These are phyloP conservation scores for Sphyrna mokarran DNA, from an alignment of 2,113 vertebrate species.

Conservation along the genomic window DNA sequence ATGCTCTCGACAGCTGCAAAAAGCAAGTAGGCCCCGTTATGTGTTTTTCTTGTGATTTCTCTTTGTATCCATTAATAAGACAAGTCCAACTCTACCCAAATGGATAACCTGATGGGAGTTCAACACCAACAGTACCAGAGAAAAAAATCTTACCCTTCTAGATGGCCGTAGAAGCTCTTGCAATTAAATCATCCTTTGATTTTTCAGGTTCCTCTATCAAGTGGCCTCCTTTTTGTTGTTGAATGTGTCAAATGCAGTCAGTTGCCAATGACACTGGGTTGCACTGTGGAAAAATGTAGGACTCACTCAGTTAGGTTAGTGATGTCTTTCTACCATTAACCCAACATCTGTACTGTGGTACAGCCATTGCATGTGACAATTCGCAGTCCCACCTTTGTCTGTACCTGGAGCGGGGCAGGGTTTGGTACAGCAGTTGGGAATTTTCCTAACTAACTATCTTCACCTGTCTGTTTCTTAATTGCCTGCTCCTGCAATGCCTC, in stretches of 20 bases:
- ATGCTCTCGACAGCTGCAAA: not conserved
- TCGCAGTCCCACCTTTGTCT: not conserved
- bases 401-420: too few relatives aligned
- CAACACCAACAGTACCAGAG: not conserved
- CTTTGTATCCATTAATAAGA: not conserved
- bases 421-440: not conserved
- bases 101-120: not conserved
- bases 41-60: not conserved
- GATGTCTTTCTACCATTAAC: not conserved
- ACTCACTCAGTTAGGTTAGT: not conserved
- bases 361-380: not conserved
- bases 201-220: not conserved
- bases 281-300: not conserved
- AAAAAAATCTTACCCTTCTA: not conserved
- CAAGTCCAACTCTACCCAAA: not conserved
- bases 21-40: not conserved
- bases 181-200: not conserved
- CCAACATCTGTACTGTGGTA: not conserved
- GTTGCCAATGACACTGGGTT: not conserved
- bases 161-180: not conserved
- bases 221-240: not conserved
- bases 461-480: too few relatives aligned
- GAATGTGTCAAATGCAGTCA: not conserved
- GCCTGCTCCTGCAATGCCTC: too few relatives aligned
- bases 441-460: not conserved